Evolutionary conservation across 2,888 invertebrate genomes (phyloP).

Genomic region (Prionchulus punctatus): DNA sequence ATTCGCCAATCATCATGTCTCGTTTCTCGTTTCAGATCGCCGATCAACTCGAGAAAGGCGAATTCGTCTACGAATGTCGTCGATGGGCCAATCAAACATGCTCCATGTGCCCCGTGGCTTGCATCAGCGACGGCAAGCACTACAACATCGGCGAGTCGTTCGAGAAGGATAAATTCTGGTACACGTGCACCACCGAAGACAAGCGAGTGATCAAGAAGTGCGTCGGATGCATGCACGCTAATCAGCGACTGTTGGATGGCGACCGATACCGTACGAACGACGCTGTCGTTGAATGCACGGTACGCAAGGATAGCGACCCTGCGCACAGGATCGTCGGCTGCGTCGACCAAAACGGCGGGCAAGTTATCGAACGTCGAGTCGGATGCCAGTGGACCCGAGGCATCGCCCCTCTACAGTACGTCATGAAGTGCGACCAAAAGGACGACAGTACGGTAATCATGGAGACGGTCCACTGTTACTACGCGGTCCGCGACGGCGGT

Average conservation of each 20-base stretch:
- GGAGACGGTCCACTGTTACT: not conserved
- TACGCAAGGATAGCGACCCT: not conserved
- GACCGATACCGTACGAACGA: not conserved
- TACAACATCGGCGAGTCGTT: conserved; percentile 19
- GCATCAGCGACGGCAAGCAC: conserved; percentile 20
- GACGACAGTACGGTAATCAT: not conserved
- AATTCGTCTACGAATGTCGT: not conserved
- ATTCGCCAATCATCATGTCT: too few species aligned
- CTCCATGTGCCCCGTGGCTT: conserved; percentile 15
- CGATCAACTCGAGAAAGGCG: not conserved
- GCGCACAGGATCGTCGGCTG: not conserved
- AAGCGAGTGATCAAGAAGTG: not conserved
- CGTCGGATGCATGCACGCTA: conserved; percentile 3
- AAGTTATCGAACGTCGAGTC: not conserved
- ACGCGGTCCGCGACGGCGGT: not conserved
- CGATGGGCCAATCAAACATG: not conserved
- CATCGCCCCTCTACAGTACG: not conserved
- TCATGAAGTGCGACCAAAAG: not conserved
- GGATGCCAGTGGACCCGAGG: not conserved
- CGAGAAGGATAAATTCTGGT: not conserved
- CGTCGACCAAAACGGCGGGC: not conserved
- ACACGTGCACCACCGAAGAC: conserved; percentile 3
- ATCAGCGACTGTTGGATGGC: not conserved
- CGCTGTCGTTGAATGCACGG: not conserved
- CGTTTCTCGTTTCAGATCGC: not conserved